A percentile compares a stretch with the other conserved stretches of the same genome.
Evolutionary conservation across 2,888 invertebrate species (phyloP).

Genomic region (Xestia sexstrigata): DNA sequence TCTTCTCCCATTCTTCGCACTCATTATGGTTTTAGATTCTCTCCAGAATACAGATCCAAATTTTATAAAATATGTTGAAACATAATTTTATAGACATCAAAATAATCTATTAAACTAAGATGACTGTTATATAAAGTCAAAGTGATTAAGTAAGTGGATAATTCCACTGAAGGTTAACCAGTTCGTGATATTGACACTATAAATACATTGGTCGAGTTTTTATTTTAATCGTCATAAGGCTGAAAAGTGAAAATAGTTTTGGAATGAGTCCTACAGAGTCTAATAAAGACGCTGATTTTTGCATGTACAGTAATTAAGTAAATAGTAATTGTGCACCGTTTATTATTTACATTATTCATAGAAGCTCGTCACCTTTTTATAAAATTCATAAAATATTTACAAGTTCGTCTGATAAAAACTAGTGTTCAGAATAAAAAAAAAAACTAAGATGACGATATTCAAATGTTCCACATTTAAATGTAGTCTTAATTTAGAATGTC

Average conservation of each 20-base stretch:
- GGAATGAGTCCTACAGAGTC: conserved; percentile 20
- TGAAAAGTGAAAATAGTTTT: conserved; percentile 41
- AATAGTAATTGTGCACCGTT: too few species aligned
- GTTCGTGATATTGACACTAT: conserved; percentile 11
- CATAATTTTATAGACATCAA: too few species aligned
- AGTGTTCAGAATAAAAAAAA: background rate
- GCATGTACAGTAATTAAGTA: conserved; percentile 27
- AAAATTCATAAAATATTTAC: conserved; percentile 4
- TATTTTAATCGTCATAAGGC: conserved; percentile 1
- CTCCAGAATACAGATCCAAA: background rate
- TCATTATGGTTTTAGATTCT: background rate
- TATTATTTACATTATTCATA: conserved; percentile 26
- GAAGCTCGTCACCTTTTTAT: background rate
- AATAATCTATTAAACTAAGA: background rate
- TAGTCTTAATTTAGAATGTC: conserved; percentile 23
- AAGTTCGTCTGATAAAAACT: background rate
- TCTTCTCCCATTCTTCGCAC: background rate
- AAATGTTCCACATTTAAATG: conserved; percentile 18
- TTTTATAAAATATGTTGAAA: background rate
- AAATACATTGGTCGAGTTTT: conserved; percentile 1
- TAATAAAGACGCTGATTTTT: conserved; percentile 29
- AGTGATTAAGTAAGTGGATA: conserved; percentile 13
- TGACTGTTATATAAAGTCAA: background rate
- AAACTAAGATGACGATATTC: background rate
- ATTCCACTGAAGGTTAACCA: conserved; percentile 39